Evolutionary conservation across 2,797 vertebrate genomes (phyloP).

Genomic region (Malurus splendens): DNA sequence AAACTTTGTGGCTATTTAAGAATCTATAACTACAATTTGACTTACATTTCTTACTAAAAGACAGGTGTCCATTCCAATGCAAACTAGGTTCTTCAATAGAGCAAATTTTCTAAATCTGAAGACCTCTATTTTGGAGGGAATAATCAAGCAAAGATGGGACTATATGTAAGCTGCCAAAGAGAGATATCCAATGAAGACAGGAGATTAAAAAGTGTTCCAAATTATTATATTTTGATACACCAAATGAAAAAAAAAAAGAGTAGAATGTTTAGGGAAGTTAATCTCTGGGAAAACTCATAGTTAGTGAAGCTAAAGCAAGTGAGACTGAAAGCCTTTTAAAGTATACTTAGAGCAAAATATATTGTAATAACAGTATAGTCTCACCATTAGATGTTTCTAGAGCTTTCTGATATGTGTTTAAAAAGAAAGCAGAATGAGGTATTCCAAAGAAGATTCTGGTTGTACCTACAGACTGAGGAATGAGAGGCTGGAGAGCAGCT

Average conservation of each 20-base stretch:
- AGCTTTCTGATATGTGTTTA: neutral
- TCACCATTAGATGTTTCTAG: neutral
- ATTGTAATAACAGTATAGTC: neutral
- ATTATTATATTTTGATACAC: neutral
- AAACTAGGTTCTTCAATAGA: neutral
- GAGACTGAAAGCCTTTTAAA: neutral
- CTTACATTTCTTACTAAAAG: neutral
- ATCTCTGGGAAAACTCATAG: neutral
- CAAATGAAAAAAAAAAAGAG: neutral
- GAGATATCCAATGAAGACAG: neutral
- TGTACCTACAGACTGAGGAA: fast-evolving
- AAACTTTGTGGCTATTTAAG: neutral
- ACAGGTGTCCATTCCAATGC: neutral
- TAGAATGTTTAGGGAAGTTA: neutral
- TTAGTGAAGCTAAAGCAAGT: neutral
- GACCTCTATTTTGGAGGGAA: neutral
- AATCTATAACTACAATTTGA: neutral
- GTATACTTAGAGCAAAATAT: neutral
- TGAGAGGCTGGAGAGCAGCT: neutral
- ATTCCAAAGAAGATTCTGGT: neutral
- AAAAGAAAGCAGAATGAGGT: neutral
- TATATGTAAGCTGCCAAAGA: neutral
- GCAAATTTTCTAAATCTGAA: neutral
- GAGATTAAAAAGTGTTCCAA: neutral
- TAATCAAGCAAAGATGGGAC: neutral